A percentile compares a stretch with the other conserved stretches of the same genome.
These are phyloP conservation scores for Pseudomugil tenellus DNA, from an alignment of 2,797 vertebrate species.

Conservation along the genomic window DNA sequence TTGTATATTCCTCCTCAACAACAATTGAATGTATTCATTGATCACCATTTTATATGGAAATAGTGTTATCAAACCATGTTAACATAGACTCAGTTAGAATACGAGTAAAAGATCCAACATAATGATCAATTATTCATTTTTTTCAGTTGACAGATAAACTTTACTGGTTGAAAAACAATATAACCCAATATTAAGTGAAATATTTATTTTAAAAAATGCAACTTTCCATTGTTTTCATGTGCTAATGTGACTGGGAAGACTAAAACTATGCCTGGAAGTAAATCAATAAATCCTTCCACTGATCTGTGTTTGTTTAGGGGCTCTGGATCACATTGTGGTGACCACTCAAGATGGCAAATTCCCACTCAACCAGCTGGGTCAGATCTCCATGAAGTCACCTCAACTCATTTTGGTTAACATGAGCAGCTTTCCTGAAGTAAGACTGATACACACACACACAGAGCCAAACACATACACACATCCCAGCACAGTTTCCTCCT, in stretches of 20 bases:
- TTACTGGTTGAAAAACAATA: background rate
- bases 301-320: constrained; percentile 80
- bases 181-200: background rate
- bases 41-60: constrained; percentile 5
- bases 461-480: background rate
- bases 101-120: background rate
- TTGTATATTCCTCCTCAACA: constrained; percentile 23
- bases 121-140: background rate
- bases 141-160: background rate
- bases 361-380: constrained; percentile 95
- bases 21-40: constrained; percentile 14
- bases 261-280: background rate
- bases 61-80: constrained; percentile 9
- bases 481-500: constrained; percentile 16
- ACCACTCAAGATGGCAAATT: constrained; percentile 91
- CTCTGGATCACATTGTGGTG: constrained; percentile 92
- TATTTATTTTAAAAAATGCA: background rate
- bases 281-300: constrained; percentile 26
- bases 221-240: background rate
- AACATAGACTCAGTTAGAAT: background rate
- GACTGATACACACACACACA: constrained; percentile 39
- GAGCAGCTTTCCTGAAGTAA: constrained; percentile 94
- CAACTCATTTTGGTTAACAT: constrained; percentile 95
- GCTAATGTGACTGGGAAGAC: background rate
- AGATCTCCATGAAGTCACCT: constrained; percentile 94